Percentiles rank a stretch among this genome's conserved stretches.
phyloP scores from a whole-genome alignment of 2,888 invertebrate species.

The Drosophila kuntzei region DNA sequence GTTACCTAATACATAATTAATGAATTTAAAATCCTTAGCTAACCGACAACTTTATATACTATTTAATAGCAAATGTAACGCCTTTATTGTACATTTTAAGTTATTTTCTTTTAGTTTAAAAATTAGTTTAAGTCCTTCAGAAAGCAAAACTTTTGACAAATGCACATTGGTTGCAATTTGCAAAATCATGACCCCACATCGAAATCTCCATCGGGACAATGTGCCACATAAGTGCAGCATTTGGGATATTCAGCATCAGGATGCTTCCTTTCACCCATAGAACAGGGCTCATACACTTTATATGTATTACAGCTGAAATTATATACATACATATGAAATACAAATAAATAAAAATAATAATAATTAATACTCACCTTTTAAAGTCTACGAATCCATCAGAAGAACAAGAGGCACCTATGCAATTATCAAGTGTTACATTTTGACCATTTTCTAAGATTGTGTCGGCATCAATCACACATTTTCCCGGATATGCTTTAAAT shows the following conservation, averaged over 20 bases:
- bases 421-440: not conserved
- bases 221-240: constrained; percentile 24
- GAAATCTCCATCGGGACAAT: constrained; percentile 13
- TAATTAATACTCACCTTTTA: not conserved
- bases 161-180: no score
- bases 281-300: constrained; percentile 17
- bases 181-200: no score
- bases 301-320: not conserved
- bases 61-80: no score
- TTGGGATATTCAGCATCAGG: constrained; percentile 35
- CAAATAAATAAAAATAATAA: not conserved
- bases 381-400: not conserved
- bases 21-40: not conserved
- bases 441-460: constrained; percentile 44
- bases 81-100: no score
- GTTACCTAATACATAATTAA: no score
- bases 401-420: not conserved
- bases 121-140: no score
- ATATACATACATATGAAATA: not conserved
- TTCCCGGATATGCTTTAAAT: constrained; percentile 49
- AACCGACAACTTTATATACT: no score
- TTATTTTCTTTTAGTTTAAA: no score
- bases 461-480: constrained; percentile 42
- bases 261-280: constrained; percentile 29
- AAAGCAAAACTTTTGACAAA: no score